Evolutionary conservation across 2,113 vertebrate genomes (phyloP).

Genomic region (Phoenicopterus ruber): DNA sequence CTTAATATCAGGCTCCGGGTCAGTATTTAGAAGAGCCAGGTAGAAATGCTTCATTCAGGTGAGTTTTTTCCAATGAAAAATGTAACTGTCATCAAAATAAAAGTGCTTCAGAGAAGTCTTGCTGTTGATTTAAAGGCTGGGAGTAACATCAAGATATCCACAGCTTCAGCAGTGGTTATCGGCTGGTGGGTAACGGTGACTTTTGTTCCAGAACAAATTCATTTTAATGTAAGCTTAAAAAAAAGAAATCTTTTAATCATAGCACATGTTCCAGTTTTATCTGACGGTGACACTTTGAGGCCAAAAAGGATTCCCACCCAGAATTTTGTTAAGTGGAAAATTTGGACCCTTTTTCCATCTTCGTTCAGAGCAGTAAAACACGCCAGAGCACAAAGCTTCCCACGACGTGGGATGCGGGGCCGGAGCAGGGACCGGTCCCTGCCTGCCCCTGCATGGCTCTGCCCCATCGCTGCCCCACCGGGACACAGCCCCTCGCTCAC

Average conservation of each 20-base stretch:
- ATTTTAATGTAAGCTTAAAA: neutral
- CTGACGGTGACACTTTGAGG: neutral
- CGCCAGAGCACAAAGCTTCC: fast-evolving
- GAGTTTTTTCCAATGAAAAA: neutral
- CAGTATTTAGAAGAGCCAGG: neutral
- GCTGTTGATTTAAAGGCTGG: neutral
- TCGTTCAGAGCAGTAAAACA: neutral
- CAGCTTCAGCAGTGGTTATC: neutral
- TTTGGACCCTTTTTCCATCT: neutral
- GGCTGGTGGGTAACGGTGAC: neutral
- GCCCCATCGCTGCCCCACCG: neutral
- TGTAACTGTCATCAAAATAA: neutral
- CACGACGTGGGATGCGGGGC: fast-evolving
- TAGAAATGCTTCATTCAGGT: neutral
- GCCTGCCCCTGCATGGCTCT: neutral
- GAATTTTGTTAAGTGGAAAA: neutral
- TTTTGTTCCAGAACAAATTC: neutral
- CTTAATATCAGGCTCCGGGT: neutral
- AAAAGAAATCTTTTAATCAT: neutral
- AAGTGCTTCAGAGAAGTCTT: neutral
- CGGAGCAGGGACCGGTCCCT: neutral
- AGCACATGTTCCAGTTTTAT: neutral
- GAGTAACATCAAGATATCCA: neutral
- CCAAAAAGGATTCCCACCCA: neutral
- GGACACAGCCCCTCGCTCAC: neutral